phyloP scores from a whole-genome alignment of 2,113 vertebrate species.

The Chionomys nivalis region DNA sequence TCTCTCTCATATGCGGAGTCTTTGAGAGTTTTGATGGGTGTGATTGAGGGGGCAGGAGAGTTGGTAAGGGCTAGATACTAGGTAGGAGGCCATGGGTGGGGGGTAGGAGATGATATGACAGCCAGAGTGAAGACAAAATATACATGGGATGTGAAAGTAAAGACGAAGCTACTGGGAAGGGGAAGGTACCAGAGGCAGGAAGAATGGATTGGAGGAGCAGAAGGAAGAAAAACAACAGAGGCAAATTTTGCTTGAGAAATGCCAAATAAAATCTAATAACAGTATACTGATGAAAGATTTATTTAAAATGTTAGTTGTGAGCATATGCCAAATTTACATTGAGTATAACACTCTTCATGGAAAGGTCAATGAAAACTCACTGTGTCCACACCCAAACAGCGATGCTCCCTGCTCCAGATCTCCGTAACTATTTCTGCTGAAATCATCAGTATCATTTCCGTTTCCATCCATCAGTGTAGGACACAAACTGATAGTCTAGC shows the following conservation, averaged over 20 bases:
- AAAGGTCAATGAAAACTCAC: not conserved
- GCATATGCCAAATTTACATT: slow-evolving; percentile 9
- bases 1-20: not conserved
- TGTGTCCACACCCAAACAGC: not conserved
- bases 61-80: no score
- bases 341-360: not conserved
- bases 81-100: not conserved
- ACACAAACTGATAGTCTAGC: not conserved
- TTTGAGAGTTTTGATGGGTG: not conserved
- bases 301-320: not conserved
- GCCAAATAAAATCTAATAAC: not conserved
- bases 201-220: not conserved
- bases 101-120: not conserved
- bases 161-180: not conserved
- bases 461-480: not conserved
- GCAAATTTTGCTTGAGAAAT: no score
- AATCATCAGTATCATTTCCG: not conserved
- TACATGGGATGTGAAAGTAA: no score
- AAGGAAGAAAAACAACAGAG: not conserved
- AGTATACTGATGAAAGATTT: not conserved
- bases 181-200: not conserved
- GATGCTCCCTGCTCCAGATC: not conserved
- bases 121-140: no score
- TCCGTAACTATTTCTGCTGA: not conserved
- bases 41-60: no score